These are phyloP conservation scores for Coptodon rendalli DNA, from an alignment of 2,113 vertebrate species.

Conservation along the genomic window DNA sequence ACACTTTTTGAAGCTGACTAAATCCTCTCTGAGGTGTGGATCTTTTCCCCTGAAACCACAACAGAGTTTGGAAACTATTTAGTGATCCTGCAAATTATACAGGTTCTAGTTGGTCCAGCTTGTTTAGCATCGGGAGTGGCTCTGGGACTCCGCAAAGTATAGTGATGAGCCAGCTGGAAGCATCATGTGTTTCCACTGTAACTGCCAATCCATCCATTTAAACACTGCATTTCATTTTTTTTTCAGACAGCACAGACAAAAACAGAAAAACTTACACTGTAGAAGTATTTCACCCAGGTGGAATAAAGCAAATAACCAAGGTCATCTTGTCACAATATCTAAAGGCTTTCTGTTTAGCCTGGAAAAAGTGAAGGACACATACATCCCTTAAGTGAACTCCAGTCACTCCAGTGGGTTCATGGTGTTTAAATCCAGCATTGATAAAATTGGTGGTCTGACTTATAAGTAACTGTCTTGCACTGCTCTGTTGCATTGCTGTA, in stretches of 20 bases:
- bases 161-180: conserved; percentile 25
- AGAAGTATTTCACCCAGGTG: background rate
- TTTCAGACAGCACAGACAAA: background rate
- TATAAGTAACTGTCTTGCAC: background rate
- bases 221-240: background rate
- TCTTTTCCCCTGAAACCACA: background rate
- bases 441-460: background rate
- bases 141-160: background rate
- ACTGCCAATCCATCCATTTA: conserved; percentile 23
- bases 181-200: background rate
- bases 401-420: background rate
- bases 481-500: background rate
- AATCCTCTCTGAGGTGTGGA: background rate
- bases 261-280: background rate
- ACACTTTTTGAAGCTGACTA: background rate
- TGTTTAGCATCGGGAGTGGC: background rate
- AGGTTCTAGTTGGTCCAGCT: conserved; percentile 5
- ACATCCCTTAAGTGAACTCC: background rate
- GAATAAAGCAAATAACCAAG: background rate
- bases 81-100: background rate
- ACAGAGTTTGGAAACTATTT: background rate
- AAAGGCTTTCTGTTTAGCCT: background rate
- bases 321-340: background rate
- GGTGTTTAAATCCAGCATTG: background rate
- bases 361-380: background rate